These are phyloP conservation scores for Tipula unca DNA, from an alignment of 2,888 invertebrate species.

Conservation along the genomic window DNA sequence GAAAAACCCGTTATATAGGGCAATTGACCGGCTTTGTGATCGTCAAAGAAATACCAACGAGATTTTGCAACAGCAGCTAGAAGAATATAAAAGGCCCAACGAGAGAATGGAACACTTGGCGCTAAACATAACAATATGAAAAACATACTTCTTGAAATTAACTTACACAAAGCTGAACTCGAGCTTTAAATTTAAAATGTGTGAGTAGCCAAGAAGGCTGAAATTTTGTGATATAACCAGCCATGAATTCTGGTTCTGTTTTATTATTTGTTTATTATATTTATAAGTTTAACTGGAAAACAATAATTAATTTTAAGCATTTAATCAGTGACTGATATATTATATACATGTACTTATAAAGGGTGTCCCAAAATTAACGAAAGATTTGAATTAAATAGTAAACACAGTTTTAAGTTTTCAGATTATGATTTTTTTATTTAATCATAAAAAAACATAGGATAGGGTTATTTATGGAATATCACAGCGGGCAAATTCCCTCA, in stretches of 20 bases:
- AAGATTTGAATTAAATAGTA: too few relatives aligned
- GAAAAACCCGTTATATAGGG: background rate
- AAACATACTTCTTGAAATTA: background rate
- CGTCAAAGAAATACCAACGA: background rate
- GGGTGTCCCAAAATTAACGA: too few relatives aligned
- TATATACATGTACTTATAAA: background rate
- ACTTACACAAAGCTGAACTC: background rate
- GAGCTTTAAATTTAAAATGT: conserved; percentile 16
- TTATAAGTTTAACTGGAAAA: background rate
- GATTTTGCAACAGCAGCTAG: background rate
- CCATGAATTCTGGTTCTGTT: background rate
- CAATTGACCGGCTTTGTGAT: background rate
- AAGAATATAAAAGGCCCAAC: background rate
- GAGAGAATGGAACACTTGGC: background rate
- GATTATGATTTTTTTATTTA: too few relatives aligned
- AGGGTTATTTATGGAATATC: too few relatives aligned
- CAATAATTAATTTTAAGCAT: too few relatives aligned
- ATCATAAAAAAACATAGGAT: background rate
- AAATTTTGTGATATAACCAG: background rate
- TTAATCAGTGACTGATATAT: background rate
- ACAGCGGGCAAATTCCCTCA: too few relatives aligned
- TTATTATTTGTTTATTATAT: background rate
- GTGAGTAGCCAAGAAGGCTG: background rate
- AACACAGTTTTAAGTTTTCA: too few relatives aligned
- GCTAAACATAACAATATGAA: background rate